Conservation (phyloP, 2,113 vertebrate genomes). For the Chaetodon trifascialis region DNA sequence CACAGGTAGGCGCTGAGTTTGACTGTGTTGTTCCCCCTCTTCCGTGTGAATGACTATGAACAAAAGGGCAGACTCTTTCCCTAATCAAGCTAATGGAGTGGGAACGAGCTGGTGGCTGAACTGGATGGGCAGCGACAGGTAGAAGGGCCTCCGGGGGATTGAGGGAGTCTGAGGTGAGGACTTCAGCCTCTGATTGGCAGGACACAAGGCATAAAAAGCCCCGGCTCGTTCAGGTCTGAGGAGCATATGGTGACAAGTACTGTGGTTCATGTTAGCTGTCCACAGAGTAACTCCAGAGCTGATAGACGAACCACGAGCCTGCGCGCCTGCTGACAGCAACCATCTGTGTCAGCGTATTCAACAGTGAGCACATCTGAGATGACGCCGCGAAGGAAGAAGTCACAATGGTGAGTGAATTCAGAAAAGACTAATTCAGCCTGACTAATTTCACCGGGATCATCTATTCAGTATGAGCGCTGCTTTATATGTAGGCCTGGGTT, state of each 20-base stretch:
- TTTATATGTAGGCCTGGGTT: neutral
- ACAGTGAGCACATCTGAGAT: constrained; percentile 18
- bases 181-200: constrained; percentile 42
- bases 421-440: neutral
- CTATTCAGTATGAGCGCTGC: neutral
- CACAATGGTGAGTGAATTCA: constrained; percentile 51
- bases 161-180: constrained; percentile 20
- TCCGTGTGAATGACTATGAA: constrained; percentile 76
- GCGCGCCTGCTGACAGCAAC: neutral
- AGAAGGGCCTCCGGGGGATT: constrained; percentile 47
- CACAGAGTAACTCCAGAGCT: neutral
- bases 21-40: constrained; percentile 53
- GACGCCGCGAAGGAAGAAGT: constrained; percentile 31
- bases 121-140: constrained; percentile 61
- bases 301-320: neutral
- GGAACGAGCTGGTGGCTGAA: constrained; percentile 43
- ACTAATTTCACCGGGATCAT: neutral
- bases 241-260: constrained; percentile 20
- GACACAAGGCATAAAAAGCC: constrained; percentile 52
- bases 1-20: constrained; percentile 35
- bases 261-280: neutral
- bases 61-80: constrained; percentile 75
- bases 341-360: neutral
- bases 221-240: constrained; percentile 25
- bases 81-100: constrained; percentile 80